Percentiles rank a stretch among this genome's conserved stretches.
Evolutionary conservation across 2,797 vertebrate species (phyloP).

Genomic region (Acestrorhynchus altus): DNA sequence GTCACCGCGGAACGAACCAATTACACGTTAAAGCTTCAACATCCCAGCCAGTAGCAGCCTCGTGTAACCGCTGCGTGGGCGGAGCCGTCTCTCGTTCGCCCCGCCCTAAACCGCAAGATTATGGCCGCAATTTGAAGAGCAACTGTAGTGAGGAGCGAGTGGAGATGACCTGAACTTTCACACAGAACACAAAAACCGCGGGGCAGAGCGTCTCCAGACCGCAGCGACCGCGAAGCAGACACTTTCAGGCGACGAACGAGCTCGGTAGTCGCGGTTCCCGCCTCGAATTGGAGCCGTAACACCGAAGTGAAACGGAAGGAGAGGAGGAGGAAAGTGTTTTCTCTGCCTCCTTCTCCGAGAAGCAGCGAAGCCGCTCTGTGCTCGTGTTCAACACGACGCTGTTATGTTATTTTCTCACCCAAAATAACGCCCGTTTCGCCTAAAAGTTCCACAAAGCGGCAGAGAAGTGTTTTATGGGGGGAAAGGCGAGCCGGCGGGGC

Average conservation of each 20-base stretch:
- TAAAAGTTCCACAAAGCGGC: slow-evolving; percentile 53
- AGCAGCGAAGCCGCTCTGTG: slow-evolving; percentile 60
- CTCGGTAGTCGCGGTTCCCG: not conserved
- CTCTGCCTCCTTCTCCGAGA: slow-evolving; percentile 45
- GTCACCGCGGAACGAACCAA: slow-evolving; percentile 48
- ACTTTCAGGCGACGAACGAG: slow-evolving; percentile 41
- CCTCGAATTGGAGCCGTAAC: slow-evolving; percentile 37
- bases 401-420: slow-evolving; percentile 48
- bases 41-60: slow-evolving; percentile 57
- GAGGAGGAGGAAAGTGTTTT: slow-evolving; percentile 58
- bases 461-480: not conserved
- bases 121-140: slow-evolving; percentile 77
- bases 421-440: slow-evolving; percentile 49
- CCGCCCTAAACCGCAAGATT: slow-evolving; percentile 78
- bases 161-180: slow-evolving; percentile 67
- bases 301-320: slow-evolving; percentile 54
- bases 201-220: slow-evolving; percentile 21
- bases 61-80: slow-evolving; percentile 56
- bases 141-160: slow-evolving; percentile 54
- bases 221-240: slow-evolving; percentile 40
- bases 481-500: slow-evolving; percentile 27
- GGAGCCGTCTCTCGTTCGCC: slow-evolving; percentile 40
- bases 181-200: slow-evolving; percentile 56
- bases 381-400: slow-evolving; percentile 61
- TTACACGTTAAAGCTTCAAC: not conserved